A percentile compares a stretch with the other conserved stretches of the same genome.
phyloP scores from a whole-genome alignment of 1,140 invertebrate genomes.

The Zaprionus gabonicus region DNA sequence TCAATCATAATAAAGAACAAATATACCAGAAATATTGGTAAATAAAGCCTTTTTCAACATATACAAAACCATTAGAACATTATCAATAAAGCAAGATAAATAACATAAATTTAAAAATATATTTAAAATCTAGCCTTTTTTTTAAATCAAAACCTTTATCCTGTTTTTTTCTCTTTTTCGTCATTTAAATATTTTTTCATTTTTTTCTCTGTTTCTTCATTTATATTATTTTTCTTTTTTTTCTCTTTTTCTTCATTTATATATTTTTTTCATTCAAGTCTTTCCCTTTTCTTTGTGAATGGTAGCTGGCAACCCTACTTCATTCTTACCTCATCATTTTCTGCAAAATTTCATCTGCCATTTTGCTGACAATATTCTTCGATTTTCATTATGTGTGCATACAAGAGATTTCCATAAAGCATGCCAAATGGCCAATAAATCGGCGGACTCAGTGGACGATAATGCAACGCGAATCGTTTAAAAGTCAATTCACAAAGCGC shows the following conservation, averaged over 20 bases:
- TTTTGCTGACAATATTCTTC: neutral
- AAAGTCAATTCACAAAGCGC: conserved; percentile 42
- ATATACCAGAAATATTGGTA: too few relatives aligned
- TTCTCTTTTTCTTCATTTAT: neutral
- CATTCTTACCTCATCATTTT: neutral
- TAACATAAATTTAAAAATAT: too few relatives aligned
- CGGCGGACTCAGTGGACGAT: neutral
- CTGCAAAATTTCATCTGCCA: neutral
- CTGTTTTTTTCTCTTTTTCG: too few relatives aligned
- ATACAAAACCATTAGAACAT: too few relatives aligned
- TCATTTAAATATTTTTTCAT: too few relatives aligned
- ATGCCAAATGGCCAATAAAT: conserved; percentile 41
- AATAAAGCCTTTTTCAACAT: too few relatives aligned
- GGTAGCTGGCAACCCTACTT: neutral
- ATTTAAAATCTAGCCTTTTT: too few relatives aligned
- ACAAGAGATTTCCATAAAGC: conserved; percentile 32
- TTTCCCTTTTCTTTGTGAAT: neutral
- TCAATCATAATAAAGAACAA: too few relatives aligned
- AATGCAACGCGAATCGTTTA: conserved; percentile 38
- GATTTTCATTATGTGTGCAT: neutral
- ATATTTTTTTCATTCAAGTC: neutral
- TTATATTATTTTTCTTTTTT: too few relatives aligned
- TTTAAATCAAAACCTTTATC: too few relatives aligned
- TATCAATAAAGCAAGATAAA: too few relatives aligned
- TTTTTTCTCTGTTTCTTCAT: too few relatives aligned